Evolutionary conservation across 2,797 vertebrate species (phyloP), one percentile per base, ranked within the genome.

Genomic region (Anguilla obscura): DNA sequence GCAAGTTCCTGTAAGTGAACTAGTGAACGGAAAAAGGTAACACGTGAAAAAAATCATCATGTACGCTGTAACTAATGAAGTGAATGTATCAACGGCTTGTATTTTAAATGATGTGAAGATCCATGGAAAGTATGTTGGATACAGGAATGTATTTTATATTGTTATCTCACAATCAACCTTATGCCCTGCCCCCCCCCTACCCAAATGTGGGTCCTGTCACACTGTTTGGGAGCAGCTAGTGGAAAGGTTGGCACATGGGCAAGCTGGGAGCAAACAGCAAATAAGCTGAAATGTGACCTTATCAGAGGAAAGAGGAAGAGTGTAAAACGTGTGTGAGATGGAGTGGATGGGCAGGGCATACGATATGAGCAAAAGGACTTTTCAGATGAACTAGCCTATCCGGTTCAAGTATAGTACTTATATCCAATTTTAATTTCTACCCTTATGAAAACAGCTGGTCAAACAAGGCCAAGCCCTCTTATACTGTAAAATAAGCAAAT

Each of bases 401-500:
- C 30, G 36, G 36, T 5, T 7, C 33, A 76, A 76, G 74, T 21
- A 3, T 4, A 76, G 18, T 40, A 9, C 40, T 5, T 45, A 45
- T 45, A 45, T 45, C 40, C 40, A 45, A 45, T 45, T 45, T 45
- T 45, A 45, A 45, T 45, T 45, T 45, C 40, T 18, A 40, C n/a
- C 30, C 3, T 85, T 45, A 88, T 88, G 40, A 48, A 60, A 69
- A 24, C 52, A 76, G 50, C 66, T 40, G 50, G 82, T 45, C 80
- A 71, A 33, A 82, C 79, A 82, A 69, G 63, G 63, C 45, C 6
- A 82, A 9, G 36, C 45, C 74, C 33, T 50, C 21, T 50, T 27
- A 24, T 50, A 82, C 16, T n/a, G 79, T 82, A 50, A 82, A 50
- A n/a, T n/a, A 8, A 21, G n/a, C 21, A 18, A 24, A 82, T 82